A percentile compares a stretch with the other conserved stretches of the same genome.
phyloP scores from a whole-genome alignment of 1,140 invertebrate genomes.

The roundworm (Caenorhabditis elegans) region WBcel235 BX284606.5:6078501-6079000 shows the following conservation, averaged over 20 bases:
- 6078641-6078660: neutral
- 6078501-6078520: constrained; percentile 77
- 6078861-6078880: too few relatives aligned
- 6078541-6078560: constrained; percentile 54
- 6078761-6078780: neutral
- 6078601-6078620: constrained; percentile 70
- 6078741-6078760: neutral
- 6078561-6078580: constrained; percentile 62
- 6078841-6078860: too few relatives aligned
- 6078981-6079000: too few relatives aligned
- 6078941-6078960: too few relatives aligned
- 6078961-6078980: too few relatives aligned
- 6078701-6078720: neutral
- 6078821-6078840: neutral
- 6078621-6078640: constrained; percentile 34
- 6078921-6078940: too few relatives aligned
- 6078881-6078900: too few relatives aligned
- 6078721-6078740: neutral
- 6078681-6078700: neutral
- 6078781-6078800: neutral
- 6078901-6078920: too few relatives aligned
- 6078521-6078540: constrained; percentile 63
- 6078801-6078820: neutral
- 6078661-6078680: neutral
- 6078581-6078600: constrained; percentile 72